These are phyloP conservation scores for Scaptodrosophila latifasciaeformis DNA, from an alignment of 2,888 invertebrate species.

Conservation along the genomic window DNA sequence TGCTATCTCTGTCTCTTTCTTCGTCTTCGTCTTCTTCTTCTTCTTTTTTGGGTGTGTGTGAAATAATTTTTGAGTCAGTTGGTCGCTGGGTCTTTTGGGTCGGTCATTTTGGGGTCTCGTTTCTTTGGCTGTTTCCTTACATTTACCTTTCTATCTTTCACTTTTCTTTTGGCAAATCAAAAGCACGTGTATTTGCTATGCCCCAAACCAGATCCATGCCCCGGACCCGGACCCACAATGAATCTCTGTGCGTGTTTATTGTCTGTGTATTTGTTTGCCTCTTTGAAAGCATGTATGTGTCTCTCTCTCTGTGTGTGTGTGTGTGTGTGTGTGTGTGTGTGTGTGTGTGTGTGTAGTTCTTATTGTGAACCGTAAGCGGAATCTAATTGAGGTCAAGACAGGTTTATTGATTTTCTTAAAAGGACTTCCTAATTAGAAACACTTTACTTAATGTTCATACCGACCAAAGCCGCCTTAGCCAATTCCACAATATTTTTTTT, in stretches of 20 bases:
- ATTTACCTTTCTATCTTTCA: conserved; percentile 16
- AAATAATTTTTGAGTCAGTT: too few relatives aligned
- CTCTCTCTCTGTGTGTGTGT: conserved; percentile 17
- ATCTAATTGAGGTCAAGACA: conserved; percentile 72
- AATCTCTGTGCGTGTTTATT: conserved; percentile 27
- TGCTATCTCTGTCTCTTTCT: conserved; percentile 26
- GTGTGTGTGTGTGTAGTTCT: conserved; percentile 23
- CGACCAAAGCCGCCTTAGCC: conserved; percentile 4
- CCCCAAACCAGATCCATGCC: not conserved
- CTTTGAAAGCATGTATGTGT: conserved; percentile 28
- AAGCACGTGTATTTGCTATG: conserved; percentile 53
- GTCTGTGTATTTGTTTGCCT: conserved; percentile 15
- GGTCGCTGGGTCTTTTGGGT: conserved; percentile 37
- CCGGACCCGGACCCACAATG: conserved; percentile 18
- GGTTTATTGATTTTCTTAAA: conserved; percentile 71
- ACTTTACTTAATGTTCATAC: conserved; percentile 47
- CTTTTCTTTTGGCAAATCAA: conserved; percentile 49
- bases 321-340: conserved; percentile 29
- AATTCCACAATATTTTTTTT: not conserved
- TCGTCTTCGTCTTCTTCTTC: conserved; percentile 1
- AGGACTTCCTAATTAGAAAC: conserved; percentile 69
- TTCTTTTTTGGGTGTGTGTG: not conserved
- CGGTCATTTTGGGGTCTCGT: conserved; percentile 52
- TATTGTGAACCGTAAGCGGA: conserved; percentile 68
- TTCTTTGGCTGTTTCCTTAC: conserved; percentile 8